Conservation (phyloP, 2,113 vertebrate species). For the Aptenodytes patagonicus region DNA sequence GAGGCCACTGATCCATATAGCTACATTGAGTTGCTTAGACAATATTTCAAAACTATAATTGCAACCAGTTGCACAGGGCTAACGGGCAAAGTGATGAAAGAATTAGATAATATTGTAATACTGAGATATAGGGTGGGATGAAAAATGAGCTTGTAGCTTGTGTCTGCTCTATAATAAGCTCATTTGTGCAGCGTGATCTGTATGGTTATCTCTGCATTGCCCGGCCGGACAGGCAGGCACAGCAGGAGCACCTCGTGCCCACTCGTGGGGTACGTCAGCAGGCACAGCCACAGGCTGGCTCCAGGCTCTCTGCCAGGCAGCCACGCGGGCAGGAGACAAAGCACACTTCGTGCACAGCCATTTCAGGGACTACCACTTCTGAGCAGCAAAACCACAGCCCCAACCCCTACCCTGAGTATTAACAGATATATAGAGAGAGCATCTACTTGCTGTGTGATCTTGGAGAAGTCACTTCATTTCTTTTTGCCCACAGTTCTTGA, state of each 20-base stretch:
- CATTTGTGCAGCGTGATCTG: not conserved
- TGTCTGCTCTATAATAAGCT: not conserved
- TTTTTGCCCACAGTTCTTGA: not conserved
- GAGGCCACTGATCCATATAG: not conserved
- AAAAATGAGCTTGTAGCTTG: not conserved
- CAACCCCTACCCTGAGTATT: not conserved
- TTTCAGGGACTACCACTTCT: not conserved
- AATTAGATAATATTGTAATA: not conserved
- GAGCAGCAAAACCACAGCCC: not conserved
- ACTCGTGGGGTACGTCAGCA: not conserved
- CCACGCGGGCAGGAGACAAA: rapidly evolving
- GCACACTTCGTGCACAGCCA: too few species aligned
- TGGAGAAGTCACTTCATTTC: not conserved
- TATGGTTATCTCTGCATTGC: not conserved
- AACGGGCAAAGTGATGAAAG: not conserved
- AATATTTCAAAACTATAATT: not conserved
- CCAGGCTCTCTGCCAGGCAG: not conserved
- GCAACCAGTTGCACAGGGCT: not conserved
- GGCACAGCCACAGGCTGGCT: not conserved
- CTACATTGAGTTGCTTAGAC: not conserved
- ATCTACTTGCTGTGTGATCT: too few species aligned
- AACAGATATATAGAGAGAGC: not conserved
- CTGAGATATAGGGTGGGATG: not conserved
- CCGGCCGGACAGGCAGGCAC: not conserved
- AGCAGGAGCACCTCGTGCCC: not conserved